Base-by-base conservation (phyloP, 2,888 invertebrate genomes). In the Brachylomia viminalis region DNA sequence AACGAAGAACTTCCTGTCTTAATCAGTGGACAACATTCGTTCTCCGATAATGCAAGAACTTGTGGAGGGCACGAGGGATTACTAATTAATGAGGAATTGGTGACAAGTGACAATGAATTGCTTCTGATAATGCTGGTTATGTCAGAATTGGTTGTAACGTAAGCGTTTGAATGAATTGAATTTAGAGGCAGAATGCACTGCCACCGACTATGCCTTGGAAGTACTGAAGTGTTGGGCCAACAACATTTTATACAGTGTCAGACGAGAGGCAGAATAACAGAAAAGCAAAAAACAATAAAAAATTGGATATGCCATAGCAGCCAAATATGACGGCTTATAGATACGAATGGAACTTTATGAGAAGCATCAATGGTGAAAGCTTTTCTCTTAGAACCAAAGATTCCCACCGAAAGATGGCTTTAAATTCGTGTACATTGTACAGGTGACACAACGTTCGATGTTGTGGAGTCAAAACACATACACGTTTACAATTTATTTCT, bases 1-100 rank as follows among this genome's bases (percentile, higher is more conserved):
- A 91, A 91, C 87, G 89, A 90, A 89, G 83, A 62, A 80, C 80
- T 91, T 91, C 91, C 91, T 88, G 90, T 64, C 82, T 86, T 89
- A 88, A 91, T 89, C 77, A 87, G 68, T 75, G 77, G 72, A 30
- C 59, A 79, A 69, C 80, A 80, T 79, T 79, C 83, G 79, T 78
- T 30, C 59, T 82, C 70, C 81, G 88, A 85, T 86, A 89, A 86
- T 87, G 75, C 83, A 87, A 82, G 78, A 83, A 83, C 87, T 77
- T 75, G 86, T 86, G 83, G 80, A 88, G 88, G 86, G 80, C 87
- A 77, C 52, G 77, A 85, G 78, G 83, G 85, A 79, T 88, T 85
- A 90, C 82, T 90, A 90, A 91, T 91, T 90, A 89, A 88, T 88
- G 87, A 86, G 86, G 80, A 76, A 91, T 70, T 72, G 47, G 30